Evolutionary conservation across 2,888 invertebrate genomes (phyloP), one percentile per base, ranked within the genome.

Genomic region (Sisyra terminalis): DNA sequence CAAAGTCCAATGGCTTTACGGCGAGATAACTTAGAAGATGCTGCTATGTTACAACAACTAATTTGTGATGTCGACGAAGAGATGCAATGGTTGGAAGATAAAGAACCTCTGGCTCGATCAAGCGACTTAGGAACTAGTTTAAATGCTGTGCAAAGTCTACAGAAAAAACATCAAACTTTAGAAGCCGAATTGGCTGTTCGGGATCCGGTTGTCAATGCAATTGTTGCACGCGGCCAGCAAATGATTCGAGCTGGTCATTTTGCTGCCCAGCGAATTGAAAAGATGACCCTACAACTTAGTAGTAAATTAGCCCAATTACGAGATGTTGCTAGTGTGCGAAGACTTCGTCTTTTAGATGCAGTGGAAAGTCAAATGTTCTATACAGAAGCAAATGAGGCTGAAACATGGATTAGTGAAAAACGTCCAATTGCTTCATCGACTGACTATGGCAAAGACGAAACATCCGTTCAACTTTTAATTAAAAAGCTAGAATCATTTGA

Each of bases 1-100:
- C 81, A 84, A 52, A 92, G 90, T 58, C 94, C 94, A 1, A 79
- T 92, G 59, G 85, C 88, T 57, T 89, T 88, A 47, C 72, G 92
- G 0, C 70, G 88, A 31, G 94, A 96, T 54, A 89, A 93, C 59
- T 66, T 98, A 30, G 88, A 92, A 55, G 94, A 94, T 49, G 88
- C 94, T 0, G 73, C 81, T 3, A 66, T 84, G 37, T 64, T 94
- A 48, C 90, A 93, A 56, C 84, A 92, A 55, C 93, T 93, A 68
- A 71, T 84, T 37, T 69, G 90, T 16, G 96, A 96, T 56, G 84
- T 90, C 0, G 88, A 92, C 46, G 94, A 96, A 57, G 94, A 96
- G 60, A 56, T 89, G 42, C 77, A 82, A 49, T 97, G 96, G 96
- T 63, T 96, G n/a, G 65, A 70, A 3, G 83, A 87, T 52, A 78